Base-by-base conservation (phyloP, 2,113 vertebrate genomes). In the Mustela nigripes region DNA sequence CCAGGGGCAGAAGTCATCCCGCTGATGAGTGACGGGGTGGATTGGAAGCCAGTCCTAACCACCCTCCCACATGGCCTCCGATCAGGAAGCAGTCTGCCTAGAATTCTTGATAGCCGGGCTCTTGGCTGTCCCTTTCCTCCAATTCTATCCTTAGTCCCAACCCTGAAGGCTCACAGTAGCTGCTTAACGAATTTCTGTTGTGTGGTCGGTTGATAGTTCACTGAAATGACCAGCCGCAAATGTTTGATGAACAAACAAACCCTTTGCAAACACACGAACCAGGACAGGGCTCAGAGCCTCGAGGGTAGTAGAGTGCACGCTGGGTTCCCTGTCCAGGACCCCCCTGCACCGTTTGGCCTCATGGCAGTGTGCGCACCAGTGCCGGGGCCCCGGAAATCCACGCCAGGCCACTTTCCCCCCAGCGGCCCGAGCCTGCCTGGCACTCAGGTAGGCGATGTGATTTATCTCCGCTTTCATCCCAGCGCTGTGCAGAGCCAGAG, bases 381-480 rank as follows among this genome's bases (percentile, higher is more conserved):
- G 36, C 82, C 33, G 4, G 78, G 21, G 53, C 33, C 7, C 15
- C 12, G 5, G 84, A 88, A 87, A 69, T 58, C 62, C 88, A 11
- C 76, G 69, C 76, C 60, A 56, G 39, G 62, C 26, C 84, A 7
- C 8, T 28, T 50, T 11, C 0, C 5, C 76, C 76, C 84, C 56
- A 33, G 31, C 11, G 74, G 69, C 53, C n/a, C 36, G 79, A 92
- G 79, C 45, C 85, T 81, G 33, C 21, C 62, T 81, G 39, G 4
- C 58, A 28, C 45, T 18, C 50, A 39, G 36, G 45, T 78, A 89
- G 91, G 48, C 31, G 45, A 28, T 58, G 14, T 24, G 88, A 87
- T 90, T 92, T 71, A 92, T 95, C 42, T 69, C 15, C 5, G 81
- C 69, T 85, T 97, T 90, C 67, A 65, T 56, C 83, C 63, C 67